Conservation (phyloP, 2,797 vertebrate species). For the Anabacerthia variegaticeps region DNA sequence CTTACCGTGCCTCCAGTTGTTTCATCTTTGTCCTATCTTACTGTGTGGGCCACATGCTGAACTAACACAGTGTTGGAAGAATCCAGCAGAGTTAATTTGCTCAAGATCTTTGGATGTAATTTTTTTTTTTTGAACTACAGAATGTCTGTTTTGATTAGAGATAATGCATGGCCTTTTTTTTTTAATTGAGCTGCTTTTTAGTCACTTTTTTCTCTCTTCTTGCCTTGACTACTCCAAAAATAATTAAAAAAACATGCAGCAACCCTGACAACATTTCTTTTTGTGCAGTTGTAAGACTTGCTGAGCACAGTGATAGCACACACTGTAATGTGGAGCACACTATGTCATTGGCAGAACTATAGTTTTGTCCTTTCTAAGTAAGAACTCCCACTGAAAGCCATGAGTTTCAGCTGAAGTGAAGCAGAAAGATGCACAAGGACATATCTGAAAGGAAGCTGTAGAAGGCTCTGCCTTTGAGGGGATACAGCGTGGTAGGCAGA, state of each 20-base stretch:
- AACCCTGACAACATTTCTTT: background rate
- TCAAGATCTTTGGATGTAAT: background rate
- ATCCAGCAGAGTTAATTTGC: background rate
- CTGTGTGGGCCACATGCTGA: background rate
- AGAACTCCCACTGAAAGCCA: background rate
- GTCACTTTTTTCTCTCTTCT: background rate
- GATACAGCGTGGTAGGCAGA: background rate
- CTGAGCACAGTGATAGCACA: background rate
- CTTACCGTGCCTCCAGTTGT: background rate
- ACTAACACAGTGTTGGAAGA: background rate
- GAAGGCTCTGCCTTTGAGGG: background rate
- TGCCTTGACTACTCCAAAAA: background rate
- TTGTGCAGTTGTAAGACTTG: background rate
- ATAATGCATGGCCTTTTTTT: background rate
- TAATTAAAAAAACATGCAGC: background rate
- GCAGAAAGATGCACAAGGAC: background rate
- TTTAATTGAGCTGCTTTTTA: background rate
- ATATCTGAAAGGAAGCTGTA: background rate
- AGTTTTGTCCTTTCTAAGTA: background rate
- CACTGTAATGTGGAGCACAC: background rate
- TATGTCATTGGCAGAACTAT: background rate
- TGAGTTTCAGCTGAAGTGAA: background rate
- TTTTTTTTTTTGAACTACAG: accelerated
- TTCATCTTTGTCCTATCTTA: background rate
- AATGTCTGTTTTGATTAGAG: background rate